A percentile compares a stretch with the other conserved stretches of the same genome.
Evolutionary conservation across 2,113 vertebrate genomes (phyloP).

Genomic region (Cyprinus carpio): DNA sequence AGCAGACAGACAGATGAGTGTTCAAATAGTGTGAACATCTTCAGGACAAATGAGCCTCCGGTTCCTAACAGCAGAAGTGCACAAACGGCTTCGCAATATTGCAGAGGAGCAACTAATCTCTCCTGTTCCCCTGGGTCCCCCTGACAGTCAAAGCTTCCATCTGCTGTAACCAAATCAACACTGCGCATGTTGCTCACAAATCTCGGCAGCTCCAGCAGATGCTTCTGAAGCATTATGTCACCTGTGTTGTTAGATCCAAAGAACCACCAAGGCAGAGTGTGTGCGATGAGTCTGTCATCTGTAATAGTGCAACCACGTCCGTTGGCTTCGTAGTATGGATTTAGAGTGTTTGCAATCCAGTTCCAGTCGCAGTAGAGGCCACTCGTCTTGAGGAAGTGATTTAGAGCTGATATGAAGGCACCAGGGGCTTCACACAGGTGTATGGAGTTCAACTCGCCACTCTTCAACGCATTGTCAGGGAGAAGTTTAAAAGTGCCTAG

Average conservation of each 20-base stretch:
- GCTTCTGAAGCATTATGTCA: constrained; percentile 84
- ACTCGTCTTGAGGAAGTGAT: constrained; percentile 87
- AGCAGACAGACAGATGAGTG: constrained; percentile 89
- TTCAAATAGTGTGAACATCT: constrained; percentile 96
- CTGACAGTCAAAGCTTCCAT: constrained; percentile 97
- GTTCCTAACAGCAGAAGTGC: constrained; percentile 82
- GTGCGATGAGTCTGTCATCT: constrained; percentile 91
- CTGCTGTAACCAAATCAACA: constrained; percentile 90
- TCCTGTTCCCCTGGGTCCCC: constrained; percentile 96
- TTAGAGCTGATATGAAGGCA: constrained; percentile 90
- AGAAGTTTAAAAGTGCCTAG: constrained; percentile 82
- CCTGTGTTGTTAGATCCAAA: constrained; percentile 94
- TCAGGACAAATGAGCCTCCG: constrained; percentile 91
- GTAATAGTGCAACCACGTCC: constrained; percentile 82
- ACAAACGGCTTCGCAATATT: constrained; percentile 87
- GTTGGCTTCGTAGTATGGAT: constrained; percentile 91
- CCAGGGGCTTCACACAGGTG: constrained; percentile 95
- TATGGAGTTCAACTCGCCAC: constrained; percentile 82
- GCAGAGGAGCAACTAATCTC: constrained; percentile 85
- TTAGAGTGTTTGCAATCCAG: constrained; percentile 92
- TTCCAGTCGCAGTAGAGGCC: constrained; percentile 83
- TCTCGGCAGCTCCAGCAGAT: constrained; percentile 82
- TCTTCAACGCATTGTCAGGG: constrained; percentile 76
- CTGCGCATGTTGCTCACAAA: constrained; percentile 79
- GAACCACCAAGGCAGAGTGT: constrained; percentile 89